Evolutionary conservation across 1,140 invertebrate genomes (phyloP), one percentile per base, ranked within the genome.

Genomic region (Nasonia vitripennis): DNA sequence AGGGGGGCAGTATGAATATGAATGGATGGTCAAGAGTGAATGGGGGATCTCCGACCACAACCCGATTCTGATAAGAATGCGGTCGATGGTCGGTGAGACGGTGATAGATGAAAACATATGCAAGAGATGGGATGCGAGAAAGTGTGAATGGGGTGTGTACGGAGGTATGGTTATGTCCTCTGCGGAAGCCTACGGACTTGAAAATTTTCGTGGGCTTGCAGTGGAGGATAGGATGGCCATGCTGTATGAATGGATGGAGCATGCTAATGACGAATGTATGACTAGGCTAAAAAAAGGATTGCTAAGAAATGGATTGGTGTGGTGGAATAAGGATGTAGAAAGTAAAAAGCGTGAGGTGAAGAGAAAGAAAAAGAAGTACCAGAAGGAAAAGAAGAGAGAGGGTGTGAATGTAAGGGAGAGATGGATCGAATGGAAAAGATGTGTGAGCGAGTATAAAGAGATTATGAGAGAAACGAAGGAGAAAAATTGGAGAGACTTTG

Each of bases 221-320:
- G 77, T 31, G 27, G 31, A 79, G 31, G 67, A 74, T 12, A 31
- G 51, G 34, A 31, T 85, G 6, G 4, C 37, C 2, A 70, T 70
- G 20, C 23, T 82, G 71, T 23, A 31, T 73, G 79, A 77, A 75
- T 86, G 84, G 84, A 81, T 68, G 20, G 17, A 41, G 34, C 2
- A 12, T 3, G 77, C 41, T 4, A 45, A 79, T 85, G 77, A 81
- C 75, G 73, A 74, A 10, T 51, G 71, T 5, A 74, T 86, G 78
- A 17, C 11, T 9, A 41, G 37, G 37, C 3, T 17, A 7, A 77
- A 27, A 12, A 77, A 77, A n/a, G 74, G 27, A 20, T 55, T 17
- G 27, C 10, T 41, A 20, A 62, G 78, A 45, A 34, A 45, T 17
- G 45, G 78, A 14, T 0, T 31, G 41, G 41, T 23, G 23, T 23